Conservation (phyloP, 1,140 invertebrate genomes). For the Idris sp. region DNA sequence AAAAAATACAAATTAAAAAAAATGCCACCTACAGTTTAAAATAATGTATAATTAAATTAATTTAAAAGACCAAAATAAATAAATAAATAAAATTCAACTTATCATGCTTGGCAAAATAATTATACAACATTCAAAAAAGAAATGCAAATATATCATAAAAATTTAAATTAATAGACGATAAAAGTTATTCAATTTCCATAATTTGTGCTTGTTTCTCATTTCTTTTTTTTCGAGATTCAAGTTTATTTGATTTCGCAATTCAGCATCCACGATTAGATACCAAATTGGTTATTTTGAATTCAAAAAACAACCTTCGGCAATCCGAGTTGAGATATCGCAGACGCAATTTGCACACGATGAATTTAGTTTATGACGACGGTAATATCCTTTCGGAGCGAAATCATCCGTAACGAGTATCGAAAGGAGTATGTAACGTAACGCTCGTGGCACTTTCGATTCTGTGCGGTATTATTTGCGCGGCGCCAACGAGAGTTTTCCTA, state of each 20-base stretch:
- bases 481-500: conserved; percentile 23
- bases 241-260: conserved; percentile 9
- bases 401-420: conserved; percentile 69
- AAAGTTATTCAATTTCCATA: no score
- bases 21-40: no score
- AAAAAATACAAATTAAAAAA: no score
- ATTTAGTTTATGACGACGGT: conserved; percentile 50
- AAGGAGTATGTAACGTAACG: conserved; percentile 61
- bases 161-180: no score
- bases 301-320: conserved; percentile 25
- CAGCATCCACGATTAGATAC: conserved; percentile 4
- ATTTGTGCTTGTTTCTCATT: no score
- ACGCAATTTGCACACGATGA: conserved; percentile 48
- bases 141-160: no score
- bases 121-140: no score
- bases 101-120: no score
- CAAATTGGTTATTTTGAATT: conserved; percentile 42
- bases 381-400: conserved; percentile 67
- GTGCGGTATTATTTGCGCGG: conserved; percentile 25
- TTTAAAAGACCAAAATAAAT: no score
- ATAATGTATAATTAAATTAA: no score
- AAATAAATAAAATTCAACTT: no score
- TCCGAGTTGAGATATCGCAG: conserved; percentile 14
- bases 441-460: conserved; percentile 67
- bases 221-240: not conserved